A percentile compares a stretch with the other conserved stretches of the same genome.
Evolutionary conservation across 2,797 vertebrate genomes (phyloP).

Genomic region (Gymnodraco acuticeps): DNA sequence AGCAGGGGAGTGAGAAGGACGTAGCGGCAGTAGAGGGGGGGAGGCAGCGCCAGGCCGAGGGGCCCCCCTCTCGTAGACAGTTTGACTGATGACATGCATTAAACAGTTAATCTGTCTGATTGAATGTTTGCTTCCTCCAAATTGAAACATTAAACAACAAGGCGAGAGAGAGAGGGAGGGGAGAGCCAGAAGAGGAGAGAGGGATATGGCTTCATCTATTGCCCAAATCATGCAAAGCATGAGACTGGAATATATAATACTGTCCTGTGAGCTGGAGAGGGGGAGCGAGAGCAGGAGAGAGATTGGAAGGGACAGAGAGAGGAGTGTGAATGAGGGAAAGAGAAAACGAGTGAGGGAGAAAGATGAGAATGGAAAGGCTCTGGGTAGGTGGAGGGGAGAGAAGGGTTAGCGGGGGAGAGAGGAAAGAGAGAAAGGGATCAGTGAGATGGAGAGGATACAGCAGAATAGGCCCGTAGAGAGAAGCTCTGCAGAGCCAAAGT

Average conservation of each 20-base stretch:
- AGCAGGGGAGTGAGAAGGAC: constrained; percentile 84
- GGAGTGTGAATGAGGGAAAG: constrained; percentile 77
- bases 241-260: constrained; percentile 92
- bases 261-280: constrained; percentile 84
- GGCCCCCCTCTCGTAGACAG: constrained; percentile 93
- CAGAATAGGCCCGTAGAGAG: constrained; percentile 73
- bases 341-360: constrained; percentile 73
- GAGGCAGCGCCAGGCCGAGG: constrained; percentile 78
- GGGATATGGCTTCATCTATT: constrained; percentile 96
- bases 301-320: constrained; percentile 88
- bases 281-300: constrained; percentile 78
- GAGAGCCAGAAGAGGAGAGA: constrained; percentile 88
- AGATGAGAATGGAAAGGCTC: constrained; percentile 77
- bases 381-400: constrained; percentile 51
- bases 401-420: constrained; percentile 39
- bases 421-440: constrained; percentile 58
- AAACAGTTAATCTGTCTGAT: constrained; percentile 99
- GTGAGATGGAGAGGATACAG: constrained; percentile 72
- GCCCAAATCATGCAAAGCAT: constrained; percentile 93
- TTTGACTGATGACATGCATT: constrained; percentile 99
- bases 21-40: constrained; percentile 72
- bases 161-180: constrained; percentile 90
- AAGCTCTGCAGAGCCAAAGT: constrained; percentile 62
- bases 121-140: constrained; percentile 99
- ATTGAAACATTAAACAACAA: constrained; percentile 99